phyloP scores from a whole-genome alignment of 2,113 vertebrate genomes.

The Rana temporaria region DNA sequence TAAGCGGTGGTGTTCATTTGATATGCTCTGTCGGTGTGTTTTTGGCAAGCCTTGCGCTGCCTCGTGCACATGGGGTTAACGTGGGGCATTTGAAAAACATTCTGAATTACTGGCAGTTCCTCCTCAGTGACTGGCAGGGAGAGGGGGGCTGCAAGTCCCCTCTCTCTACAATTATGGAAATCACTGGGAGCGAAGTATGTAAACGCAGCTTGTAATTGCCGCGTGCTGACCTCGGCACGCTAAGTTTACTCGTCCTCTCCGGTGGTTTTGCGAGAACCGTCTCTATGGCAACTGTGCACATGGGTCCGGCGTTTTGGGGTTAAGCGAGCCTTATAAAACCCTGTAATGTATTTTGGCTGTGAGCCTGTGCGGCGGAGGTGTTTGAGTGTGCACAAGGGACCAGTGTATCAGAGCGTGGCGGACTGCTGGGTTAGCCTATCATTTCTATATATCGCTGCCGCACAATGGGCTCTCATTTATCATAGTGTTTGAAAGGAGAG shows the following conservation, averaged over 20 bases:
- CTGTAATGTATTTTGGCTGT: constrained; percentile 46
- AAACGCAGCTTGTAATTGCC: constrained; percentile 26
- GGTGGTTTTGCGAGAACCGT: constrained; percentile 26
- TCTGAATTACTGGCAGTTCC: background rate
- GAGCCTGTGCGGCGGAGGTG: constrained; percentile 31
- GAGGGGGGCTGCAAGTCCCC: background rate
- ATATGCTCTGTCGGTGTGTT: too few relatives aligned
- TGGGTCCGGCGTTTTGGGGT: constrained; percentile 18
- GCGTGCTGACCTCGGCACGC: constrained; percentile 13
- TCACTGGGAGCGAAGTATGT: constrained; percentile 18
- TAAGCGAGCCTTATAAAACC: constrained; percentile 30
- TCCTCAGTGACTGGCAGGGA: constrained; percentile 1
- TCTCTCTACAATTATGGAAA: constrained; percentile 32
- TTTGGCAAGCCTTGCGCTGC: too few relatives aligned
- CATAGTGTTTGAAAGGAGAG: too few relatives aligned
- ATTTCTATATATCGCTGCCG: background rate
- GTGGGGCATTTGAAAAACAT: too few relatives aligned
- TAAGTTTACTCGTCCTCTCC: constrained; percentile 14
- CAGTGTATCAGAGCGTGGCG: constrained; percentile 28
- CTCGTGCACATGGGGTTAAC: too few relatives aligned
- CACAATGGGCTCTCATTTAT: background rate
- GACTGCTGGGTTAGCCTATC: constrained; percentile 15
- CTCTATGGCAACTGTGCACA: constrained; percentile 45
- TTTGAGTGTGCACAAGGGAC: constrained; percentile 36
- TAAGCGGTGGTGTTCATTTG: too few relatives aligned